A percentile compares a stretch with the other conserved stretches of the same genome.
These are phyloP conservation scores for Chrysochloris asiatica DNA, from an alignment of 2,113 vertebrate genomes.

Conservation along the genomic window DNA sequence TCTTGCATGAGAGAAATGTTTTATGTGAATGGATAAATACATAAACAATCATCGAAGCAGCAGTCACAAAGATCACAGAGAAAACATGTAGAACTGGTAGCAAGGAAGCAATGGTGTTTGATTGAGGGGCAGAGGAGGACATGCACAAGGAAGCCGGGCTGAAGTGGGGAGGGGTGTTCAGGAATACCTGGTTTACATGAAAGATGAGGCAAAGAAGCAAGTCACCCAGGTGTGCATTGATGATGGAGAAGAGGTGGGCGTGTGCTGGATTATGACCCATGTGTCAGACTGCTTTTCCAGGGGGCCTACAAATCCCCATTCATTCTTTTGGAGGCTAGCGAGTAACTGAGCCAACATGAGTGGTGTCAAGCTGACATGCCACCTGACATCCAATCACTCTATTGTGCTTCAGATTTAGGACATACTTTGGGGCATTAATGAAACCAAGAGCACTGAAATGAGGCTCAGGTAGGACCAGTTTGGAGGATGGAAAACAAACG, in stretches of 20 bases:
- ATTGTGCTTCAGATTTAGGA: not conserved
- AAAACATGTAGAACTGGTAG: conserved; percentile 50
- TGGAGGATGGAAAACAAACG: not conserved
- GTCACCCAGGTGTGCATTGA: fast-evolving
- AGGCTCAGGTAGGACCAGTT: not conserved
- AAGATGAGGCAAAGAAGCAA: conserved; percentile 36
- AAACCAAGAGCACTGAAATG: not conserved
- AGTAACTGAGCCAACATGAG: not conserved
- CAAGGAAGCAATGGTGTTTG: conserved; percentile 19
- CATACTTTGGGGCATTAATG: not conserved
- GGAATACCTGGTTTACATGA: not conserved
- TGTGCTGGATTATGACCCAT: not conserved
- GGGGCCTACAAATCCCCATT: not conserved
- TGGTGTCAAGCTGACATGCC: not conserved
- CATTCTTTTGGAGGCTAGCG: not conserved
- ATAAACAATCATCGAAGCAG: conserved; percentile 26
- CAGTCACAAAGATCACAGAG: conserved; percentile 40
- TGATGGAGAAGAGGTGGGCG: not conserved
- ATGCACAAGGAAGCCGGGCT: not conserved
- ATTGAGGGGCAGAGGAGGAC: not conserved
- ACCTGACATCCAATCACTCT: not conserved
- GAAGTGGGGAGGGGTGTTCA: not conserved
- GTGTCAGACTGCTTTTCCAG: not conserved
- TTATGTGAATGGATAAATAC: conserved; percentile 53
- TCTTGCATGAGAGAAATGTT: conserved; percentile 53